Conservation (phyloP, 2,797 vertebrate genomes). For the Peromyscus melanophrys region DNA sequence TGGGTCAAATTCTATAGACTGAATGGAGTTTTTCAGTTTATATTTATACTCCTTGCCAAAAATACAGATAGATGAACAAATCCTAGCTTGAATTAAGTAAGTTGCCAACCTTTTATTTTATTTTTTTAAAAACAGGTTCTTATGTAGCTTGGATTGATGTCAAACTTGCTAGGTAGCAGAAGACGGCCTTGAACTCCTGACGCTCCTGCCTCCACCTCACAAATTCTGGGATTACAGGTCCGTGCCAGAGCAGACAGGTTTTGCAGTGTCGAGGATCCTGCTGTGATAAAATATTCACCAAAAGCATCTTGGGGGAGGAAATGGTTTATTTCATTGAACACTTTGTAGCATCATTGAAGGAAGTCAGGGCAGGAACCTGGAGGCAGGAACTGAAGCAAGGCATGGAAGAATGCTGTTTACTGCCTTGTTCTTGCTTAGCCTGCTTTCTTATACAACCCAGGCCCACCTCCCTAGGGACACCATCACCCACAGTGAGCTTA, state of each 20-base stretch:
- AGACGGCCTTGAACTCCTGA: neutral
- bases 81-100: slow-evolving; percentile 33
- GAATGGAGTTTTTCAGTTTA: slow-evolving; percentile 48
- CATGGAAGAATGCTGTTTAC: neutral
- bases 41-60: slow-evolving; percentile 26
- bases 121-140: neutral
- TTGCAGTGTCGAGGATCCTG: neutral
- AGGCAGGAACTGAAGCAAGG: neutral
- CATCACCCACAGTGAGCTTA: neutral
- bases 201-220: neutral
- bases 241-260: neutral
- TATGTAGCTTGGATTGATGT: neutral
- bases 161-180: neutral
- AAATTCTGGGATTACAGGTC: neutral
- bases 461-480: neutral
- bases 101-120: neutral
- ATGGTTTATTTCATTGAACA: neutral
- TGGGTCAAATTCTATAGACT: slow-evolving; percentile 35
- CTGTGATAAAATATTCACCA: neutral
- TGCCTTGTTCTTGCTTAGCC: neutral
- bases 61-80: slow-evolving; percentile 31
- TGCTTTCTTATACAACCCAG: neutral
- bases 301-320: neutral
- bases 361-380: neutral
- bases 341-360: neutral